Base-by-base conservation (phyloP, 2,113 vertebrate genomes). In the Glareola pratincola region DNA sequence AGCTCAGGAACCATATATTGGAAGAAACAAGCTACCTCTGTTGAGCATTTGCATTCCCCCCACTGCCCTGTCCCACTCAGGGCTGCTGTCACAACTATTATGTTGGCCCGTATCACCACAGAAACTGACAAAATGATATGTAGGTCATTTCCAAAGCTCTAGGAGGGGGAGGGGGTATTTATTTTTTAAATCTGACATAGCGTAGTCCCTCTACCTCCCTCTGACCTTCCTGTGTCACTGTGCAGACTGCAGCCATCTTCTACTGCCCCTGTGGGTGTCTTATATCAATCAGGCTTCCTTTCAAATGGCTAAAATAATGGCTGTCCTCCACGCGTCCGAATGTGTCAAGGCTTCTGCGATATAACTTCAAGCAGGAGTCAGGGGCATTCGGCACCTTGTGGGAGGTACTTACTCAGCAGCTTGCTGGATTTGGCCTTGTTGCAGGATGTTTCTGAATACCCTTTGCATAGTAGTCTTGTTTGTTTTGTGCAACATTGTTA, bases 241-340 rank as follows among this genome's bases (percentile, higher is more conserved):
- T 8, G 13, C 80, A 88, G 85, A 12, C 94, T 95, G 85, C 92
- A 94, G 54, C 76, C 95, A 71, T 90, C 92, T 94, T 81, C 92
- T 91, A 88, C 80, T 95, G 85, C 85, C 94, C 96, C 97, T 96
- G 68, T 87, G 95, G 94, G 97, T 95, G 89, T 51, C 76, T 95
- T 97, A 95, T 93, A 95, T 96, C 95, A 96, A 94, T 97, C 95
- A 96, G 79, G 47, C 64, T 95, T n/a, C 92, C 89, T 90, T 94
- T 94, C 94, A 92, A 95, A 94, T 86, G 92, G 91, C 91, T 85
- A 30, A 92, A 96, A 93, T 96, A 95, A 97, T 95, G 89, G 71
- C 66, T 39, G 95, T 97, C 95, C 94, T 96, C 95, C 94, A 85
- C n/a, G 1, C 5, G 96, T 95, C 96, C 92, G 92, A 96, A 90